Evolutionary conservation across 2,113 vertebrate species (phyloP).

Genomic region (Prolemur simus): DNA sequence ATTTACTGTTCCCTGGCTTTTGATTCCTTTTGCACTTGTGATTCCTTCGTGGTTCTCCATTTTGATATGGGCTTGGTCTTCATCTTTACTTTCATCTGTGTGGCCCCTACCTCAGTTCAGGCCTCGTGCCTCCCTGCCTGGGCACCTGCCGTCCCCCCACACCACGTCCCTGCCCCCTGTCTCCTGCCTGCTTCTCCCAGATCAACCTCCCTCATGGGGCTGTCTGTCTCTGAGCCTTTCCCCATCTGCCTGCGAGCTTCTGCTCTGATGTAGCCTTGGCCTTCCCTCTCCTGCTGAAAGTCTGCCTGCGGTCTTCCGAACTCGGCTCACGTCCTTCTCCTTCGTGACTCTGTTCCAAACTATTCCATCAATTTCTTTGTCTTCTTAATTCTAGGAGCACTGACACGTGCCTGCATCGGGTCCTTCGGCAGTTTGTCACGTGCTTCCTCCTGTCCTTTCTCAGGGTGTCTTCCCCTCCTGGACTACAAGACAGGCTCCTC

Average conservation of each 20-base stretch:
- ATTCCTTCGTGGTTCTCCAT: not conserved
- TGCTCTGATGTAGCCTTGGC: no score
- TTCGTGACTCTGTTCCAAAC: not conserved
- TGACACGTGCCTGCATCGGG: rapidly evolving
- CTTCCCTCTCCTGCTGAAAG: not conserved
- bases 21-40: not conserved
- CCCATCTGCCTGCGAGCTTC: not conserved
- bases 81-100: not conserved
- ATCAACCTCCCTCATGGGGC: rapidly evolving
- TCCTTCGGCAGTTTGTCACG: not conserved
- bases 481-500: not conserved
- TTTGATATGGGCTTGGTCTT: not conserved
- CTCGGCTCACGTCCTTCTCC: not conserved
- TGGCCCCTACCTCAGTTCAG: not conserved
- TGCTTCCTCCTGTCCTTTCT: not conserved
- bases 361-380: not conserved
- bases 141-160: rapidly evolving
- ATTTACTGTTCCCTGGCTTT: not conserved
- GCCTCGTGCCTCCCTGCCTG: not conserved
- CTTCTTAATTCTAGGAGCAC: not conserved
- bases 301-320: not conserved
- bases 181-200: not conserved
- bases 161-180: not conserved
- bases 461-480: not conserved
- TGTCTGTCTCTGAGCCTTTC: not conserved